A percentile compares a stretch with the other conserved stretches of the same genome.
These are phyloP conservation scores for Teleogryllus oceanicus DNA, from an alignment of 2,888 invertebrate species.

Conservation along the genomic window DNA sequence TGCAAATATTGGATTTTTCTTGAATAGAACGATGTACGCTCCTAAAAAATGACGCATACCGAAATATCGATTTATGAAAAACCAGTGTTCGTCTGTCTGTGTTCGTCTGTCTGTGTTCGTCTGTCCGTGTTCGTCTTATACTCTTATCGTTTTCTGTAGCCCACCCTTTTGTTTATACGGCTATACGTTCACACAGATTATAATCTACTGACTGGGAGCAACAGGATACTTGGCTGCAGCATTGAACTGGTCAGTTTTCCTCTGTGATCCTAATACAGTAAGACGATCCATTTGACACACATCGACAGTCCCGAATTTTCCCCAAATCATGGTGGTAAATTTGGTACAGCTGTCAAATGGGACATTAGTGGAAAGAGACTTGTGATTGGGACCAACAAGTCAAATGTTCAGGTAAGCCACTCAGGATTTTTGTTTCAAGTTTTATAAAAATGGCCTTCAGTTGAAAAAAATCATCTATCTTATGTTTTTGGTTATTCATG, in stretches of 20 bases:
- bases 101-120: too few species aligned
- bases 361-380: not conserved
- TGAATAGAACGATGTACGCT: too few species aligned
- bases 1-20: too few species aligned
- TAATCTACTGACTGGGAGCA: not conserved
- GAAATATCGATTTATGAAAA: too few species aligned
- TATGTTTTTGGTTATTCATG: too few species aligned
- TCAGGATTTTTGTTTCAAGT: not conserved
- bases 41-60: too few species aligned
- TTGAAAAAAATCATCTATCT: too few species aligned
- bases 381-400: not conserved
- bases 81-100: too few species aligned
- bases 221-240: not conserved
- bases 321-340: not conserved
- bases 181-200: not conserved
- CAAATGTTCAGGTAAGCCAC: not conserved
- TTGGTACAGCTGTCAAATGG: not conserved
- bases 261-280: not conserved
- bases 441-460: too few species aligned
- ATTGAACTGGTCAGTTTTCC: not conserved
- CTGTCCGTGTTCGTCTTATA: too few species aligned
- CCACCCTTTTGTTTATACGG: not conserved
- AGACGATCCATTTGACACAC: not conserved
- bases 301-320: not conserved
- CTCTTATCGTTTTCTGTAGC: too few species aligned